Percentiles rank a stretch among this genome's conserved stretches.
Evolutionary conservation across 2,797 vertebrate species (phyloP).

Genomic region (Melanotaenia nigrans): DNA sequence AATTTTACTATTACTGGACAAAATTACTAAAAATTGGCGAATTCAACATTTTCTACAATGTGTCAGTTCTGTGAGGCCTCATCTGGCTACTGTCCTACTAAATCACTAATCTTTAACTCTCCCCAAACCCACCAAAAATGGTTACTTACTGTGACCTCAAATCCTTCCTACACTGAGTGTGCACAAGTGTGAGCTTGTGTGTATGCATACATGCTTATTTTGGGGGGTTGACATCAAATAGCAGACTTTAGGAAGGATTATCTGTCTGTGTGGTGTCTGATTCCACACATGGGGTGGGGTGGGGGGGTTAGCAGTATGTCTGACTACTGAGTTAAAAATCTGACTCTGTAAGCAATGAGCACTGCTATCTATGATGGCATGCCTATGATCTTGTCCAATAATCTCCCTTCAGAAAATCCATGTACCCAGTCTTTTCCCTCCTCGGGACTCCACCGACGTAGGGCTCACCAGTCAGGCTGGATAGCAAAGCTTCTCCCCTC

Average conservation of each 20-base stretch:
- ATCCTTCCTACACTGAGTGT: constrained; percentile 40
- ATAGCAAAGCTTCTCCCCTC: constrained; percentile 16
- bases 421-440: constrained; percentile 48
- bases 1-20: constrained; percentile 16
- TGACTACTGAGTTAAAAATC: constrained; percentile 41
- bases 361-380: constrained; percentile 40
- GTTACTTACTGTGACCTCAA: constrained; percentile 61
- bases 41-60: constrained; percentile 8
- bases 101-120: constrained; percentile 69
- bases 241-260: constrained; percentile 68
- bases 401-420: constrained; percentile 33
- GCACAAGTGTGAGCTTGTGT: constrained; percentile 12
- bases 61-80: constrained; percentile 28
- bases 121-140: constrained; percentile 32
- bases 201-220: constrained; percentile 36
- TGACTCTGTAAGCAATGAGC: constrained; percentile 23
- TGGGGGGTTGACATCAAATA: constrained; percentile 45
- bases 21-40: constrained; percentile 22
- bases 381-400: constrained; percentile 46
- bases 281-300: constrained; percentile 18
- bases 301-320: constrained; percentile 47
- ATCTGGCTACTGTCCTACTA: constrained; percentile 65
- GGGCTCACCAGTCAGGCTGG: constrained; percentile 19
- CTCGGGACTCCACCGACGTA: neutral
- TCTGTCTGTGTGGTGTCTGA: constrained; percentile 73